Evolutionary conservation across 2,888 invertebrate species (phyloP).

Genomic region (Dromius quadrimaculatus): DNA sequence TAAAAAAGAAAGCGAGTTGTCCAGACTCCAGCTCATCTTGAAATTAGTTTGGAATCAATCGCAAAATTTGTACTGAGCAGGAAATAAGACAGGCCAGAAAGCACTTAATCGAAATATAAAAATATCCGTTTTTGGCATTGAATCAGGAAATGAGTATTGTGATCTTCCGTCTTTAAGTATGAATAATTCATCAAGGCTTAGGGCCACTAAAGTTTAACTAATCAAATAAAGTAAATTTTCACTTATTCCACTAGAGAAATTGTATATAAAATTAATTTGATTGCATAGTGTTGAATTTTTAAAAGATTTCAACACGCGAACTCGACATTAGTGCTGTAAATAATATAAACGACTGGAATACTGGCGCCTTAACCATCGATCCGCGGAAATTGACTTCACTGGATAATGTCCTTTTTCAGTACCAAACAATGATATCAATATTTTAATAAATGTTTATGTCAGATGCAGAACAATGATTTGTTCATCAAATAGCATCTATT

Average conservation of each 20-base stretch:
- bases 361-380: conserved; percentile 38
- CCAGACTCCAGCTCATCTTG: too few relatives aligned
- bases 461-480: too few relatives aligned
- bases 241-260: not conserved
- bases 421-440: not conserved
- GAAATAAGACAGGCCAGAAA: too few relatives aligned
- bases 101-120: too few relatives aligned
- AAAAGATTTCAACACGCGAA: conserved; percentile 41
- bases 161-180: too few relatives aligned
- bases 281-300: conserved; percentile 40
- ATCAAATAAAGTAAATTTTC: conserved; percentile 13
- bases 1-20: too few relatives aligned
- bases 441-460: too few relatives aligned
- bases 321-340: conserved; percentile 35
- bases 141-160: too few relatives aligned
- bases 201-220: conserved; percentile 11
- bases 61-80: too few relatives aligned
- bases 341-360: conserved; percentile 31
- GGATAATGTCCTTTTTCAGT: not conserved
- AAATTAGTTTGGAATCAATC: too few relatives aligned
- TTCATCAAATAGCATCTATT: too few relatives aligned
- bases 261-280: conserved; percentile 45
- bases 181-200: conserved; percentile 8
- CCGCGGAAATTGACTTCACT: conserved; percentile 3
- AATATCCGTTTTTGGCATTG: too few relatives aligned